phyloP scores from a whole-genome alignment of 53 echinoderm and acorn worm genomes.

The Holothuria leucospilota region DNA sequence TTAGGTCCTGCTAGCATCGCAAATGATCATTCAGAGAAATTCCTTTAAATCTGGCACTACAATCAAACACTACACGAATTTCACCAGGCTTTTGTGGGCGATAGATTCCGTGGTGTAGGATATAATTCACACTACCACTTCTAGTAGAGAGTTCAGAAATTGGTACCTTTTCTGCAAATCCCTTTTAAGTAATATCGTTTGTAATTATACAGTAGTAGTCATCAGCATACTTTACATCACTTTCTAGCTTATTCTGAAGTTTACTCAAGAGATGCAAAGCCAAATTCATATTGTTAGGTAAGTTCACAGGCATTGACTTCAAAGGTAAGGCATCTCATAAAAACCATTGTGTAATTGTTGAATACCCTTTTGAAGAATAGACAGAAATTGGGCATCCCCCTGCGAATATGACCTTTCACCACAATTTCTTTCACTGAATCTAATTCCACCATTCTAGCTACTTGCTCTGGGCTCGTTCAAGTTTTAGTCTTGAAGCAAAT shows the following conservation, averaged over 20 bases:
- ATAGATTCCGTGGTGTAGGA: slow-evolving; percentile 12
- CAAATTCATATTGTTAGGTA: slow-evolving; percentile 8
- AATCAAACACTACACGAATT: too few species aligned
- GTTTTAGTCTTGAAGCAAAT: background rate
- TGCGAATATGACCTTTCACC: background rate
- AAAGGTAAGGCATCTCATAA: background rate
- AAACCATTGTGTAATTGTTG: background rate
- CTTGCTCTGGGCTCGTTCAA: slow-evolving; percentile 1
- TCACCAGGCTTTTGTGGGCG: slow-evolving; percentile 40
- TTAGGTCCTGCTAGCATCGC: background rate
- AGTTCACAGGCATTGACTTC: background rate
- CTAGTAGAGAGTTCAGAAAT: background rate
- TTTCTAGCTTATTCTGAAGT: background rate
- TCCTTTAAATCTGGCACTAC: slow-evolving; percentile 6
- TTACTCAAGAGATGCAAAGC: slow-evolving; percentile 18
- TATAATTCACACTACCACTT: slow-evolving; percentile 24
- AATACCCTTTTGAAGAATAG: background rate
- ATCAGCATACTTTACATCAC: background rate
- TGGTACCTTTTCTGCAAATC: background rate
- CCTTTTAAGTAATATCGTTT: background rate
- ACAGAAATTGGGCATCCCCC: background rate
- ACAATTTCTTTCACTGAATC: background rate
- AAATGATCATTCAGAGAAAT: slow-evolving; percentile 18
- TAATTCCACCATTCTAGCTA: slow-evolving; percentile 25
- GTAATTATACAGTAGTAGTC: slow-evolving; percentile 1